Base-by-base conservation (phyloP, 2,797 vertebrate genomes). In the Coranthus polyacanthus region DNA sequence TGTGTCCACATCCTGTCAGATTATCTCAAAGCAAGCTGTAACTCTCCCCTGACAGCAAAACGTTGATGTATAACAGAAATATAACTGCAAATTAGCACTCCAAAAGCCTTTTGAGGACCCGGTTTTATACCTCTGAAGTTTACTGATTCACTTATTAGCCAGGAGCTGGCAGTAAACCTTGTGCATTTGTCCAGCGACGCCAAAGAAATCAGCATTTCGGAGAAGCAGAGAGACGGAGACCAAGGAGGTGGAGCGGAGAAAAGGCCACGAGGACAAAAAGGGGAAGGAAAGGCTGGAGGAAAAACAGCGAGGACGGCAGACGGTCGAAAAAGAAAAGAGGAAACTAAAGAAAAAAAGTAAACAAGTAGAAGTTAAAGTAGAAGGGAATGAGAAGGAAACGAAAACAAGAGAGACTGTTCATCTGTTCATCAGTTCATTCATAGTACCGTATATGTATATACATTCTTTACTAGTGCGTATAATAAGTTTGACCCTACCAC, bases 201-300 rank as follows among this genome's bases (percentile, higher is more conserved):
- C 15, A 12, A 44, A 45, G 51, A 49, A 9, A 32, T 32, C 8
- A 32, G 29, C 7, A 20, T 36, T n/a, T 41, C 11, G 12, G 13
- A 55, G n/a, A 36, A 64, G 46, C 51, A 17, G 36, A 20, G 29
- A n/a, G n/a, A n/a, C n/a, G 29, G 16, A 29, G 59, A 51, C n/a
- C 7, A 34, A 12, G 22, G 18, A 29, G 57, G 44, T 2, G 29
- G 17, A 21, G 13, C 12, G 26, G 46, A 17, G 17, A 20, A 32
- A 44, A 24, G 43, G 45, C 32, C 10, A 6, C 3, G 62, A 47
- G 38, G 46, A 37, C 18, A 49, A 37, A 22, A 10, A 21, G 26
- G 16, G 26, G 17, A 32, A 49, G 34, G 26, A 22, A 32, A 49
- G 34, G 55, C 34, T 36, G 3, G 21, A 9, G 41, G 17, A 9